Evolutionary conservation across 2,113 vertebrate genomes (phyloP).

Genomic region (Ceyx margarethae): DNA sequence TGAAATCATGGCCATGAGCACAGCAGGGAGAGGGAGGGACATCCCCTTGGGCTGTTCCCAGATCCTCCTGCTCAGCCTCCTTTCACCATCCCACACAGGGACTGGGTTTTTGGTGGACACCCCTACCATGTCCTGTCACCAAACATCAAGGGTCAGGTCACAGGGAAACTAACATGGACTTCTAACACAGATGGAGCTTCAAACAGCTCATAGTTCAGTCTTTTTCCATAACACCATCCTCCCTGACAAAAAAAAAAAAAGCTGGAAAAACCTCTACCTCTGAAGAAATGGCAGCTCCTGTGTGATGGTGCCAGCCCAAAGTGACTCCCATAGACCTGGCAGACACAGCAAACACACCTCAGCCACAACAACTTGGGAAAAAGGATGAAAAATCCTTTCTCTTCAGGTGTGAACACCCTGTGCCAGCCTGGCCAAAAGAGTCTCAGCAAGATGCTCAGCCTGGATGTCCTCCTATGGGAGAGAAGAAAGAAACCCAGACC

Average conservation of each 20-base stretch:
- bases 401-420: background rate
- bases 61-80: background rate
- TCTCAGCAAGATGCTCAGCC: background rate
- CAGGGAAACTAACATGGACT: background rate
- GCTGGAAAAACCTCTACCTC: background rate
- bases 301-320: background rate
- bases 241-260: background rate
- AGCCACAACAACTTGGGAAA: background rate
- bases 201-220: background rate
- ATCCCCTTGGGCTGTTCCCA: background rate
- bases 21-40: background rate
- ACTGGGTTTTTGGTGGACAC: background rate
- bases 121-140: background rate
- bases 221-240: background rate
- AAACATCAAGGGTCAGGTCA: background rate
- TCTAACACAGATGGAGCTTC: background rate
- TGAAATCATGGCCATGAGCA: background rate
- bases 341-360: background rate
- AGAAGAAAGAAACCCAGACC: background rate
- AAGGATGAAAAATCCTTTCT: background rate
- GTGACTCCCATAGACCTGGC: fast-evolving
- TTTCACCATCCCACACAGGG: background rate
- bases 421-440: background rate
- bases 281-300: background rate
- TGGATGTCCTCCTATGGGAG: background rate